phyloP scores from a whole-genome alignment of 2,888 invertebrate species.

The Octodonta nipae region DNA sequence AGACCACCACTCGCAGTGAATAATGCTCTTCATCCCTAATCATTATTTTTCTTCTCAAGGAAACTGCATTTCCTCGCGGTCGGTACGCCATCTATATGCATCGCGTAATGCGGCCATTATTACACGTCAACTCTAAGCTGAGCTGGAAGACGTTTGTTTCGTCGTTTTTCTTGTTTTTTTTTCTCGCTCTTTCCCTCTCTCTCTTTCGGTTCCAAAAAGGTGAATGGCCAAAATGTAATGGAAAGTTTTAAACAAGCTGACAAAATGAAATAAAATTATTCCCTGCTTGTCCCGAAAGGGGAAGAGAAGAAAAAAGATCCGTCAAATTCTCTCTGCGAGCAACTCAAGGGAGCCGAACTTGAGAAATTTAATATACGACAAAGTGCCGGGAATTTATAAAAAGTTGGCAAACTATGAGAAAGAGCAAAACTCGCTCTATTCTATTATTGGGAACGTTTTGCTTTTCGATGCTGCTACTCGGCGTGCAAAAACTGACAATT shows the following conservation, averaged over 20 bases:
- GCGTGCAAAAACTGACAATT: constrained; percentile 2
- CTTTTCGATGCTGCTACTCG: neutral
- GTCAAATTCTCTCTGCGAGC: constrained; percentile 1
- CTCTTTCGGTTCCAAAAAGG: neutral
- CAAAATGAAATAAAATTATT: no score
- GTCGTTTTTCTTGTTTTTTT: neutral
- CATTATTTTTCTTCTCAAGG: no score
- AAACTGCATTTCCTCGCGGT: no score
- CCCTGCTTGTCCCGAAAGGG: no score
- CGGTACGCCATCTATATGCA: no score
- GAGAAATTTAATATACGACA: constrained; percentile 2
- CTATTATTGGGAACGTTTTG: neutral
- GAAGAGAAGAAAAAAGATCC: neutral
- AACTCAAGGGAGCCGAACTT: neutral
- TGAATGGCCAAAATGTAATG: no score
- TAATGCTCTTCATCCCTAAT: no score
- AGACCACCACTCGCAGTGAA: no score
- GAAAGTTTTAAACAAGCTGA: no score
- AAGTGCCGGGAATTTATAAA: constrained; percentile 1
- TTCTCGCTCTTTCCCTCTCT: neutral
- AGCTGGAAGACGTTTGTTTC: no score
- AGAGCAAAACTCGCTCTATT: neutral
- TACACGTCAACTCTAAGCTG: no score
- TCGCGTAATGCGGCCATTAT: no score
- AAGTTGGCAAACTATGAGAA: constrained; percentile 1